phyloP scores from a whole-genome alignment of 2,113 vertebrate species.

The Dolichotis patagonum region DNA sequence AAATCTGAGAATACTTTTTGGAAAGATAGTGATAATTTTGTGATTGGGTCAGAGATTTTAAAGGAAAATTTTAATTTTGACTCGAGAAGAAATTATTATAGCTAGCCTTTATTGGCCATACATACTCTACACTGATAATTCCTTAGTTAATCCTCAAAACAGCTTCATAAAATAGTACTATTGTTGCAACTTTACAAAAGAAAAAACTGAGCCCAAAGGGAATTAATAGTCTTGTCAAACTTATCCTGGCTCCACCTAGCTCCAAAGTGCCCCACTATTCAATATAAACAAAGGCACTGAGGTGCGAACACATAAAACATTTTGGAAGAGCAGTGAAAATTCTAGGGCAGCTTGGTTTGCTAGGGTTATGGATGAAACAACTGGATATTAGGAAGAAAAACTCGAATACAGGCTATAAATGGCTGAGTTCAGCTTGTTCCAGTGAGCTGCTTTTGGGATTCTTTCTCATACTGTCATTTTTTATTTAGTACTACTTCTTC shows the following conservation, averaged over 20 bases:
- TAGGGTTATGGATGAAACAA: background rate
- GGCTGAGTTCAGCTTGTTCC: background rate
- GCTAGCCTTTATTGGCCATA: background rate
- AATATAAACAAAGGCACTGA: background rate
- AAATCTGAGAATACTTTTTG: background rate
- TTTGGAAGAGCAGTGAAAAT: background rate
- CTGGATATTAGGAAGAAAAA: background rate
- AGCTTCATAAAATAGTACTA: background rate
- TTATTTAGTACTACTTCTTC: background rate
- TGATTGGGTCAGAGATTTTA: constrained; percentile 25
- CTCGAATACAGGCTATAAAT: background rate
- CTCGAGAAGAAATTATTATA: background rate
- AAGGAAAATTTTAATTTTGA: constrained; percentile 50
- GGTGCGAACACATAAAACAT: background rate
- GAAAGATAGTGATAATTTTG: background rate
- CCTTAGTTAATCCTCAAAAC: constrained; percentile 54
- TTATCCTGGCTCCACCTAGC: background rate
- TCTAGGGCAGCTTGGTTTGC: background rate
- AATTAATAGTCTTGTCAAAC: background rate
- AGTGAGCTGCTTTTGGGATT: background rate
- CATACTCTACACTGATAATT: background rate
- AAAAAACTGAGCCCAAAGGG: constrained; percentile 12
- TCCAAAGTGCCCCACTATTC: background rate
- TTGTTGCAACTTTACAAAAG: constrained; percentile 45
- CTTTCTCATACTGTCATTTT: background rate